Base-by-base conservation (phyloP, 2,888 invertebrate species). In the Papilio protenor region DNA sequence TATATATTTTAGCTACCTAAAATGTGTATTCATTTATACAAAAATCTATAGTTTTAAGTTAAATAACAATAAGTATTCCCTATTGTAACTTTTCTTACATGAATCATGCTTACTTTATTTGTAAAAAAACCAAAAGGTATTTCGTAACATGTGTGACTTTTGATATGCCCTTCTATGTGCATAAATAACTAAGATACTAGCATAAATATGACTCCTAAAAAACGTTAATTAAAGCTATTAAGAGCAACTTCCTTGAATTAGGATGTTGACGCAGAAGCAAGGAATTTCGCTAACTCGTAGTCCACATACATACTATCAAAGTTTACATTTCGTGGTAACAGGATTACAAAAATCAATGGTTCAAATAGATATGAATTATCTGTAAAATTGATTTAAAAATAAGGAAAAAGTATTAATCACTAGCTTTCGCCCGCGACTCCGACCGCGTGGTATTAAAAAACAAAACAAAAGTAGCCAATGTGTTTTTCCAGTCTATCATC, bases 211-310 rank as follows among this genome's bases (percentile, higher is more conserved):
- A 57, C 21, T 33, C 33, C 33, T 33, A 52, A 52, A 16, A 16
- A 52, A 52, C 16, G 52, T 52, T 5, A 52, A 16, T 52, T 52
- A 16, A 5, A 2, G 11, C 66, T 18, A 18, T 72, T 12, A 27
- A 55, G n/a, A 8, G 33, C 4, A 55, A 21, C n/a, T 72, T 52
- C 14, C 55, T 52, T n/a, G n/a, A n/a, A 52, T 71, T 18, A 49
- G 61, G 61, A 23, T 61, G 45, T 73, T 47, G 73, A 74, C 23
- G 45, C 61, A 27, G 59, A 18, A 21, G 47, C 27, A 27, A 47
- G 18, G 27, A 72, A 72, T 72, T 52, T 72, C 18, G 27, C 55
- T 72, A 55, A 55, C 55, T 72, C 71, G 27, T 52, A 23, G 59
- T 16, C 27, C 27, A 27, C 27, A 27, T 27, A 47, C 21, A 70